A percentile compares a stretch with the other conserved stretches of the same genome.
Conservation (phyloP, 2,888 invertebrate species). For the Salpingus planirostris region DNA sequence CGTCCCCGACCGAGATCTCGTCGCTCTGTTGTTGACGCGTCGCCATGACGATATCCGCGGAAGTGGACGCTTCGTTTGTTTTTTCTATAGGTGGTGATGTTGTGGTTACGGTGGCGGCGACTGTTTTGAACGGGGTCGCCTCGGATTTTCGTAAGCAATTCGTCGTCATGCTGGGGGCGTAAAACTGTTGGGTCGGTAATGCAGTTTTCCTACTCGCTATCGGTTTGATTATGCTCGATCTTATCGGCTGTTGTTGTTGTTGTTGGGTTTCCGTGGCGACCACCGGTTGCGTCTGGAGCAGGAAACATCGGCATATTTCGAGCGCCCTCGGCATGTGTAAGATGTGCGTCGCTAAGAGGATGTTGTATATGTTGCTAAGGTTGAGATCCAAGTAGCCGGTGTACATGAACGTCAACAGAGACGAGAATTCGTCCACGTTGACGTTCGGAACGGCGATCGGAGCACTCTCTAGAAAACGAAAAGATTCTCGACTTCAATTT, state of each 20-base stretch:
- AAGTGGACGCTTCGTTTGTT: conserved; percentile 20
- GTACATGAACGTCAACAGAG: conserved; percentile 65
- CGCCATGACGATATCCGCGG: no score
- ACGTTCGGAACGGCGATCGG: conserved; percentile 48
- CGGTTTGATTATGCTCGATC: conserved; percentile 46
- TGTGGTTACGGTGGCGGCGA: no score
- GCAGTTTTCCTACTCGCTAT: conserved; percentile 45
- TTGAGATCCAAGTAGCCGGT: conserved; percentile 63
- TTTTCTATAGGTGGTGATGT: no score
- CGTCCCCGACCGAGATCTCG: conserved; percentile 7
- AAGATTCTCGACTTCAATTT: no score
- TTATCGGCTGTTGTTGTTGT: conserved; percentile 2
- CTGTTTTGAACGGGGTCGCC: conserved; percentile 32
- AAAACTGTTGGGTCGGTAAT: conserved; percentile 26
- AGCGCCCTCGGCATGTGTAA: conserved; percentile 65
- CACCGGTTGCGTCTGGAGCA: conserved; percentile 45
- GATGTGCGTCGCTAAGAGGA: conserved; percentile 61
- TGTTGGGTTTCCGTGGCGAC: conserved; percentile 5
- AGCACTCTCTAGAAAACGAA: conserved; percentile 23
- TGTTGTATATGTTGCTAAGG: conserved; percentile 61
- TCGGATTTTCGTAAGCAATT: conserved; percentile 31
- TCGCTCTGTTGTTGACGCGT: conserved; percentile 5
- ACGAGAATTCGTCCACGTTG: conserved; percentile 55
- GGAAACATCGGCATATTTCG: conserved; percentile 57
- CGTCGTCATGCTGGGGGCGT: conserved; percentile 18